A percentile compares a stretch with the other conserved stretches of the same genome.
Evolutionary conservation across 2,113 vertebrate genomes (phyloP).

Genomic region (Nasalis larvatus): DNA sequence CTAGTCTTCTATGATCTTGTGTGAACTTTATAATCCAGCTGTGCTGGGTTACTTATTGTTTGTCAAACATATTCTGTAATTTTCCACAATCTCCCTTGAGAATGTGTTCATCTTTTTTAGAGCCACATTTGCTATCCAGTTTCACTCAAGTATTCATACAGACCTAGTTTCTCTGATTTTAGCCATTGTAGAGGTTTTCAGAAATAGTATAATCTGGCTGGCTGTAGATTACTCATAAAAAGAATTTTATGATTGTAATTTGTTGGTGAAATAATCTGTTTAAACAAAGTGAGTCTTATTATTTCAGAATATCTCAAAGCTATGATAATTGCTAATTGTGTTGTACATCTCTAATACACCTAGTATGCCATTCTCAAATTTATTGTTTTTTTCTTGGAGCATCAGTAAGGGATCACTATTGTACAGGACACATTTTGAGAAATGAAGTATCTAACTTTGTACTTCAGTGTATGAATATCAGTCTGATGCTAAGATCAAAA

Average conservation of each 20-base stretch:
- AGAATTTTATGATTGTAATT: constrained; percentile 19
- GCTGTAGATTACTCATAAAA: constrained; percentile 5
- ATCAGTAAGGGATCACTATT: neutral
- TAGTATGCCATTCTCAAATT: neutral
- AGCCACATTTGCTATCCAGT: neutral
- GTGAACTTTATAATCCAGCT: neutral
- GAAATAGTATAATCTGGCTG: neutral
- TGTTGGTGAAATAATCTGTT: neutral
- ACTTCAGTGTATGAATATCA: constrained; percentile 21
- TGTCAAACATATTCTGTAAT: neutral
- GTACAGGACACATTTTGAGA: neutral
- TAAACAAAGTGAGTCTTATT: neutral
- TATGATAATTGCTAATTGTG: neutral
- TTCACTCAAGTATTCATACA: neutral
- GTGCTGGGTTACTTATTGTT: neutral
- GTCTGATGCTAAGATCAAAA: neutral
- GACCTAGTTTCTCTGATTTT: neutral
- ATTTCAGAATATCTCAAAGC: neutral
- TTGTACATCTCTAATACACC: neutral
- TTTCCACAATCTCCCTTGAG: neutral
- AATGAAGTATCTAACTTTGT: constrained; percentile 5
- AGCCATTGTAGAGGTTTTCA: neutral
- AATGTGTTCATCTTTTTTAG: neutral
- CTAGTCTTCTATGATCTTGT: neutral
- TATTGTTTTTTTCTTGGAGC: neutral